Evolutionary conservation across 2,797 vertebrate species (phyloP), one percentile per base, ranked within the genome.

Genomic region (Arrhamphus sclerolepis): DNA sequence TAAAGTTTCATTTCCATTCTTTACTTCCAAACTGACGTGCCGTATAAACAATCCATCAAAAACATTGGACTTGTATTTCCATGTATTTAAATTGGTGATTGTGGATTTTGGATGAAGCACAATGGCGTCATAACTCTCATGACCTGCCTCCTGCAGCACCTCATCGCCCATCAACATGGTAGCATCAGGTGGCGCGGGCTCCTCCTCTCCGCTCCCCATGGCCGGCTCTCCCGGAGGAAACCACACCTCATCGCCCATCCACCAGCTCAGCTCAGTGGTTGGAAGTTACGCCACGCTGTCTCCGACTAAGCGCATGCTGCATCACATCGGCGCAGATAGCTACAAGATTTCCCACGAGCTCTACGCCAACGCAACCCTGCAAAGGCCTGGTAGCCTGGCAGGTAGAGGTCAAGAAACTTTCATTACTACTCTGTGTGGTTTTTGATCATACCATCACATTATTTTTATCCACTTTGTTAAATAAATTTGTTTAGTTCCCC

Each of bases 81-180:
- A 9, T 3, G 1, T 28, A 14, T 41, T 26, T 3, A n/a, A n/a
- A 28, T n/a, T 40, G 38, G 17, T 7, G 18, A 28, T 18, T 55
- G 2, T 54, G 17, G 10, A 18, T 28, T 14, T 11, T n/a, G 17
- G 7, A n/a, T 49, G 34, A 38, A 38, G 13, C 34, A 13, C 13
- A 5, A 38, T 13, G 3, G 13, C 4, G 34, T 38, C 34, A 38
- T 38, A 38, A 38, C 34, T 14, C 34, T 38, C 13, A 13, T 38
- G 6, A 26, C 34, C 34, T 13, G 13, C 14, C 21, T 26, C 7
- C 40, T 20, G 34, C 78, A 96, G 97, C 94, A 97, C 97, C 84
- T 98, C 96, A 82, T 98, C 96, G 46, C 97, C 97, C 82, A 96
- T 98, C 91, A 97, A 97, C 91, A 96, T 96, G 89, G 95, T 95